Conservation (phyloP, 2,888 invertebrate species). For the Rapana venosa region DNA sequence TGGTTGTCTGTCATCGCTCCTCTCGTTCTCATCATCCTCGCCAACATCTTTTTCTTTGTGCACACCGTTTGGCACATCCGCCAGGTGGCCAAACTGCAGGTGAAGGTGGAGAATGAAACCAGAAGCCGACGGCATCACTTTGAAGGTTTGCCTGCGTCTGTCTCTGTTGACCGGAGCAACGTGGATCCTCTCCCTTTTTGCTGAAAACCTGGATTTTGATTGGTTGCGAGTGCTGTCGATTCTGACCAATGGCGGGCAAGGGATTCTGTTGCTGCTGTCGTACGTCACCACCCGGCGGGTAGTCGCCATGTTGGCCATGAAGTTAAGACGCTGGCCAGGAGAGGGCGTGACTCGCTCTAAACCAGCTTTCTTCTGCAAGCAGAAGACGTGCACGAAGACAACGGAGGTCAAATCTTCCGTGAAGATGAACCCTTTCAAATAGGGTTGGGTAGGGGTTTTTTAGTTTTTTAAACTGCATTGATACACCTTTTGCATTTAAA, state of each 20-base stretch:
- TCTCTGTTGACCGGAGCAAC: conserved; percentile 62
- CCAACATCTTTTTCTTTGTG: conserved; percentile 57
- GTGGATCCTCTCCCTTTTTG: conserved; percentile 63
- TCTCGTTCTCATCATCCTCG: conserved; percentile 50
- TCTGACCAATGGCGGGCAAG: conserved; percentile 60
- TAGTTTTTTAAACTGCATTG: background rate
- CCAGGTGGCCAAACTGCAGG: conserved; percentile 47
- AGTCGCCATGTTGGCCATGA: conserved; percentile 8
- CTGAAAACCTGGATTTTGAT: conserved; percentile 54
- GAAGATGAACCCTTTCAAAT: background rate
- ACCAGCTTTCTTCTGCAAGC: background rate
- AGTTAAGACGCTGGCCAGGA: background rate
- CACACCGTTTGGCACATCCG: conserved; percentile 53
- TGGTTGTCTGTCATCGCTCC: conserved; percentile 57
- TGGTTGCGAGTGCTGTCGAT: conserved; percentile 58
- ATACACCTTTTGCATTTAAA: background rate
- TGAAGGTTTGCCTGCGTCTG: conserved; percentile 59
- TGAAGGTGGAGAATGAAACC: background rate
- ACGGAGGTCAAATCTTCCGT: background rate
- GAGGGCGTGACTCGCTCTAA: background rate
- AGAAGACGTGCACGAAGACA: background rate
- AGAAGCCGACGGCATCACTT: conserved; percentile 22
- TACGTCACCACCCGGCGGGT: conserved; percentile 60
- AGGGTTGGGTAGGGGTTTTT: background rate
- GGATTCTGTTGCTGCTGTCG: conserved; percentile 61